phyloP scores from a whole-genome alignment of 2,797 vertebrate species.

The Onychomys leucogaster region DNA sequence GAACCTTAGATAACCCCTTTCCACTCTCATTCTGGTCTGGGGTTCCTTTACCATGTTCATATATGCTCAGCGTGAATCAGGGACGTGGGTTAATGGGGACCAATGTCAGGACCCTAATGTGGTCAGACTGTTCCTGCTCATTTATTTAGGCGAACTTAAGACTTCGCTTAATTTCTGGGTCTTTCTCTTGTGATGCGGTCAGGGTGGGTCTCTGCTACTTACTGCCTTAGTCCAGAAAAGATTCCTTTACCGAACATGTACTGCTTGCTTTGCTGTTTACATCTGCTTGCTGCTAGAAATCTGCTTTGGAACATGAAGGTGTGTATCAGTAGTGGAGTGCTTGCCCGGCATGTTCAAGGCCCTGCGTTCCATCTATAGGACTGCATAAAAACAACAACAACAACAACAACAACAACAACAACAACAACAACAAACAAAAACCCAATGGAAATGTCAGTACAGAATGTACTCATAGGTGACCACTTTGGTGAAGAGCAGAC shows the following conservation, averaged over 20 bases:
- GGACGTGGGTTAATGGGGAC: background rate
- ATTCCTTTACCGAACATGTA: background rate
- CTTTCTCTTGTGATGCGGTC: background rate
- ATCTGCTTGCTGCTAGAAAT: background rate
- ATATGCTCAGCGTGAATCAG: background rate
- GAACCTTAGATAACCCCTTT: background rate
- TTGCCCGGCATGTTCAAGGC: background rate
- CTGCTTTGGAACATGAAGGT: background rate
- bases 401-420: background rate
- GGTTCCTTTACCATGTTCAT: accelerated
- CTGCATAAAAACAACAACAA: background rate
- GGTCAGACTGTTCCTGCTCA: background rate
- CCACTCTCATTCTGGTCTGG: background rate
- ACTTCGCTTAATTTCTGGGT: background rate
- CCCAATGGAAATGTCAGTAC: too few species aligned
- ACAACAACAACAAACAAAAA: background rate
- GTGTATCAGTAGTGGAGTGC: background rate
- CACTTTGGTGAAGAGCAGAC: background rate
- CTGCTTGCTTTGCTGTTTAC: background rate
- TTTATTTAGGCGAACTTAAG: background rate
- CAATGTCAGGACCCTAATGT: background rate
- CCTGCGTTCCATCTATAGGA: background rate
- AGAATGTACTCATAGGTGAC: background rate
- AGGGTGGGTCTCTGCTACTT: background rate
- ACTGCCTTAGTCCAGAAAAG: background rate